Conservation (phyloP, 1,140 invertebrate species). For the Centruroides sculpturatus region DNA sequence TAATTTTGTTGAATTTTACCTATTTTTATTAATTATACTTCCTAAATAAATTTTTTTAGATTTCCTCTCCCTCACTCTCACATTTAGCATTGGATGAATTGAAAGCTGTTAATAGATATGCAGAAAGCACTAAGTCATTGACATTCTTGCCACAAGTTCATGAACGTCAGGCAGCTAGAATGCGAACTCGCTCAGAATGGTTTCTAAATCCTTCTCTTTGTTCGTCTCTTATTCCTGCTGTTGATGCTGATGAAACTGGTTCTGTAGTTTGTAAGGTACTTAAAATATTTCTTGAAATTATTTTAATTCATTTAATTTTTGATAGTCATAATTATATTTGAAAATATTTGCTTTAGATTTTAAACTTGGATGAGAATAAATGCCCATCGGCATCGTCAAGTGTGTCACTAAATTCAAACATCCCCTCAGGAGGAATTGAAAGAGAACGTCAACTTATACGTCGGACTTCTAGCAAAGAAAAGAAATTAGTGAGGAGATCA, state of each 20-base stretch:
- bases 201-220: conserved; percentile 43
- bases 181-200: conserved; percentile 87
- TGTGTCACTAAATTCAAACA: conserved; percentile 7
- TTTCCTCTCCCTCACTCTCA: conserved; percentile 7
- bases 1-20: background rate
- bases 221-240: conserved; percentile 10
- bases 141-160: conserved; percentile 84
- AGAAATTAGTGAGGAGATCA: conserved; percentile 45
- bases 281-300: no score
- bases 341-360: background rate
- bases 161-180: conserved; percentile 79
- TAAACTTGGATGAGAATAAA: background rate
- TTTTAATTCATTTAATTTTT: no score
- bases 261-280: no score
- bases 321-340: no score
- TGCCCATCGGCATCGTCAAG: background rate
- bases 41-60: background rate
- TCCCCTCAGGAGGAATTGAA: background rate
- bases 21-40: background rate
- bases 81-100: conserved; percentile 51
- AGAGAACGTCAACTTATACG: conserved; percentile 43
- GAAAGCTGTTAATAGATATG: conserved; percentile 67
- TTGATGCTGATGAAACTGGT: no score
- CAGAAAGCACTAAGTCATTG: conserved; percentile 81
- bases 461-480: conserved; percentile 47